A percentile compares a stretch with the other conserved stretches of the same genome.
These are phyloP conservation scores for Atopsyche davidsoni DNA, from an alignment of 1,140 invertebrate species.

Conservation along the genomic window DNA sequence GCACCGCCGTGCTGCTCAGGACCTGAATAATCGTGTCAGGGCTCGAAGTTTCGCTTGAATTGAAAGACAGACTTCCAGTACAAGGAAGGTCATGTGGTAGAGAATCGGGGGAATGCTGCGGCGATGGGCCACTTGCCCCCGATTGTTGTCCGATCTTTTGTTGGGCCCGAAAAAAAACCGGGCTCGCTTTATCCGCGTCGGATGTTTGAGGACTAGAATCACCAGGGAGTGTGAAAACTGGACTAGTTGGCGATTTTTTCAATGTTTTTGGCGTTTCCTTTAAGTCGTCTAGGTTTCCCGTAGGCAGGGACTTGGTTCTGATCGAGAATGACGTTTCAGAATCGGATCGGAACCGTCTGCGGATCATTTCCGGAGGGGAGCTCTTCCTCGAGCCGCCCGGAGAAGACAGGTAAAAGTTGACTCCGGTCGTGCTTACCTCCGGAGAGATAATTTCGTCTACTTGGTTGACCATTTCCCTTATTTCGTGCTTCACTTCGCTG, in stretches of 20 bases:
- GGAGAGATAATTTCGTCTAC: slow-evolving; percentile 65
- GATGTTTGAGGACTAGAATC: slow-evolving; percentile 34
- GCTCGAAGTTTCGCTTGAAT: slow-evolving; percentile 47
- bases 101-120: slow-evolving; percentile 42
- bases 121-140: slow-evolving; percentile 29
- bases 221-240: slow-evolving; percentile 33
- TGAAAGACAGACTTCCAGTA: slow-evolving; percentile 45
- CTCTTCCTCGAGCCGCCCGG: slow-evolving; percentile 36
- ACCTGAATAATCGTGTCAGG: slow-evolving; percentile 49
- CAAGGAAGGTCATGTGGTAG: slow-evolving; percentile 42
- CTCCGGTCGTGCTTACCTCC: slow-evolving; percentile 33
- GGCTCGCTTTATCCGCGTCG: slow-evolving; percentile 35
- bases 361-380: slow-evolving; percentile 39
- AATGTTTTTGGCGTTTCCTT: slow-evolving; percentile 33
- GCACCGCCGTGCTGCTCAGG: slow-evolving; percentile 34
- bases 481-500: slow-evolving; percentile 70
- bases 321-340: slow-evolving; percentile 33
- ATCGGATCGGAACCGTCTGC: slow-evolving; percentile 41
- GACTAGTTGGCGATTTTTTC: slow-evolving; percentile 46
- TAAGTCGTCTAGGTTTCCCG: slow-evolving; percentile 6
- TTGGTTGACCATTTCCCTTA: slow-evolving; percentile 62
- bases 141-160: slow-evolving; percentile 17
- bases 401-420: slow-evolving; percentile 29
- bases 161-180: slow-evolving; percentile 29
- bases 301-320: slow-evolving; percentile 9